Percentiles rank a stretch among this genome's conserved stretches.
These are phyloP conservation scores for Pangasius djambal DNA, from an alignment of 2,797 vertebrate genomes.

Conservation along the genomic window DNA sequence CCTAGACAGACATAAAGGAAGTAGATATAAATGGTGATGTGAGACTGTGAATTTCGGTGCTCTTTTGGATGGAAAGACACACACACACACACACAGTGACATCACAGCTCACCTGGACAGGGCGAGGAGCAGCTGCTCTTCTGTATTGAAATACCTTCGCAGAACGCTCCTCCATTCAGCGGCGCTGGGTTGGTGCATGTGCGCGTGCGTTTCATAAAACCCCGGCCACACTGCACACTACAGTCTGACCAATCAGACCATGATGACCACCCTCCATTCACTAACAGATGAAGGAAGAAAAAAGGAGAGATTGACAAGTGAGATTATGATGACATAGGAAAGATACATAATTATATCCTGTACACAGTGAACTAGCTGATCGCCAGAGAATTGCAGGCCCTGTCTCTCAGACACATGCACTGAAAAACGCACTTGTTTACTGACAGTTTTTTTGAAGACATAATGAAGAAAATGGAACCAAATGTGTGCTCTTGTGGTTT, in stretches of 20 bases:
- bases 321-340: not conserved
- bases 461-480: slow-evolving; percentile 16
- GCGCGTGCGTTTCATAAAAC: slow-evolving; percentile 92
- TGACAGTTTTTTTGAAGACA: not conserved
- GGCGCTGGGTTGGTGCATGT: slow-evolving; percentile 97
- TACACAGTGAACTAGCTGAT: not conserved
- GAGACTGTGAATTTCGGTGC: not conserved
- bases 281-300: slow-evolving; percentile 65
- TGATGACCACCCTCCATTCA: slow-evolving; percentile 95
- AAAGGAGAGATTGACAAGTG: slow-evolving; percentile 5
- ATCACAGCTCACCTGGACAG: slow-evolving; percentile 83
- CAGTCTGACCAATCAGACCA: slow-evolving; percentile 97
- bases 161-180: slow-evolving; percentile 94
- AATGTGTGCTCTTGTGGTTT: not conserved
- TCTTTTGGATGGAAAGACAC: not conserved
- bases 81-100: slow-evolving; percentile 8
- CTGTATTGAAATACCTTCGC: slow-evolving; percentile 94
- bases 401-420: not conserved
- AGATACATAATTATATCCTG: not conserved
- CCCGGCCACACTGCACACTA: slow-evolving; percentile 89
- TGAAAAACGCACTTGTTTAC: not conserved
- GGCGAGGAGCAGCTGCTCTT: slow-evolving; percentile 91
- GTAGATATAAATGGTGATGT: not conserved
- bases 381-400: not conserved
- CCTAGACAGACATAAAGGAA: not conserved